Conservation (phyloP, 2,797 vertebrate genomes). For the Mormyrops boulengeri region DNA sequence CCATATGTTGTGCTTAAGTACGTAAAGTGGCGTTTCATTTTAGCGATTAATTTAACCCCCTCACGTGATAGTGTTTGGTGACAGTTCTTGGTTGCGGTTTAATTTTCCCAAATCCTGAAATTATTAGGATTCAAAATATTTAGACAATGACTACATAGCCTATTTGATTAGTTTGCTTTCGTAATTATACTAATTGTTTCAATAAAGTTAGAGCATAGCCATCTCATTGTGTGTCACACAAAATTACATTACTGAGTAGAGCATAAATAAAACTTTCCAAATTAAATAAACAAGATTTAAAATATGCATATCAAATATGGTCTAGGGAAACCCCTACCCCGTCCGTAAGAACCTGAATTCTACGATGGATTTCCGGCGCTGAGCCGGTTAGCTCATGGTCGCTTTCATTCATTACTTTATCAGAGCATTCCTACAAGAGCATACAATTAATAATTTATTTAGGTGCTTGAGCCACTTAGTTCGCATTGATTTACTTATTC, state of each 20-base stretch:
- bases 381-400: constrained; percentile 38
- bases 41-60: background rate
- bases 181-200: background rate
- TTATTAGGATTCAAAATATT: background rate
- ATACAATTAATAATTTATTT: constrained; percentile 59
- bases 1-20: background rate
- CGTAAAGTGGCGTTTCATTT: background rate
- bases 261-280: background rate
- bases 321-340: constrained; percentile 4
- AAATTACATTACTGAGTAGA: background rate
- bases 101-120: background rate
- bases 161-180: background rate
- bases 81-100: background rate
- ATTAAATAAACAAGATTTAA: background rate
- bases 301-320: background rate
- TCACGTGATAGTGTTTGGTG: background rate
- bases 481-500: constrained; percentile 49
- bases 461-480: constrained; percentile 44
- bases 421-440: constrained; percentile 46
- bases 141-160: background rate
- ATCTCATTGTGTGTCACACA: background rate
- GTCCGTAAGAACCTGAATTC: constrained; percentile 21
- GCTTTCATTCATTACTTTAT: constrained; percentile 34
- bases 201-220: background rate
- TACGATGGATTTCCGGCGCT: constrained; percentile 26